Conservation (phyloP, 2,113 vertebrate species). For the Merops nubicus region DNA sequence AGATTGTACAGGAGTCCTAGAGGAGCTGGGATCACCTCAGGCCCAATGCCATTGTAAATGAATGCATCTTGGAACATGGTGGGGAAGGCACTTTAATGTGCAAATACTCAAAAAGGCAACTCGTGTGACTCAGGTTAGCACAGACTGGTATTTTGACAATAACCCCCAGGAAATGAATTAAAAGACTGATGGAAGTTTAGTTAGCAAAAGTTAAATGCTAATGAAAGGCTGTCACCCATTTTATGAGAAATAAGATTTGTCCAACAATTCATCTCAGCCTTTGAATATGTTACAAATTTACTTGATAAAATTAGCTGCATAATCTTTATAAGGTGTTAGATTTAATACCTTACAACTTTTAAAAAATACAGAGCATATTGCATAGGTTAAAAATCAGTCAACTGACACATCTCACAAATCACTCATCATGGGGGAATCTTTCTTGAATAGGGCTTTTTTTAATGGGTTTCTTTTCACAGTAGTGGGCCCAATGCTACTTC, state of each 20-base stretch:
- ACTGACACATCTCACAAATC: not conserved
- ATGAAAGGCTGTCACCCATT: not conserved
- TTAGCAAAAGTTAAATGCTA: not conserved
- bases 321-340: not conserved
- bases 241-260: not conserved
- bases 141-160: constrained; percentile 13
- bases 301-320: not conserved
- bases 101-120: not conserved
- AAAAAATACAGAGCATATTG: not conserved
- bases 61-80: not conserved
- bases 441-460: not conserved
- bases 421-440: not conserved
- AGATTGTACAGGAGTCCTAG: not conserved
- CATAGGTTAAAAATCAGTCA: constrained; percentile 7
- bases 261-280: not conserved
- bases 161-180: not conserved
- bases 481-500: not conserved
- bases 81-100: not conserved
- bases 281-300: not conserved
- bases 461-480: not conserved
- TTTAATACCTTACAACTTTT: not conserved
- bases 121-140: not conserved
- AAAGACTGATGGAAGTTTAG: not conserved
- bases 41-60: not conserved
- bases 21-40: not conserved